Evolutionary conservation across 2,797 vertebrate species (phyloP), one percentile per base, ranked within the genome.

Genomic region (Enteromius afrohamiltoni): DNA sequence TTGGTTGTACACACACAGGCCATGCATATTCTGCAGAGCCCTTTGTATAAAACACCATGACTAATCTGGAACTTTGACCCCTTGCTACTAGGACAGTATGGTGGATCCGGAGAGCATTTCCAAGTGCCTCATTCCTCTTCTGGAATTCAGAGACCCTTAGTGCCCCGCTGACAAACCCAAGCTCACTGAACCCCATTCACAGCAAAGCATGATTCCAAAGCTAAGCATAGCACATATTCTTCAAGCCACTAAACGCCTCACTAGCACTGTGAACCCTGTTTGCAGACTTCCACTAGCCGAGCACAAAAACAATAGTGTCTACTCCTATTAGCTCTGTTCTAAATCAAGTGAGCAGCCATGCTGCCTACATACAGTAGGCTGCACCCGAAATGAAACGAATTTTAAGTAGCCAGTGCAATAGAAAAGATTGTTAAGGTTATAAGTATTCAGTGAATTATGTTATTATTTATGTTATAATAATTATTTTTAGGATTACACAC

Each of bases 31-130:
- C 69, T 13, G 60, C 47, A 80, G 47, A 40, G 82, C n/a, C 64
- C n/a, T 76, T 83, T 79, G 31, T 58, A 17, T 13, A 78, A 68
- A 23, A 45, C 47, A 47, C 37, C 64, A 70, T 85, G 77, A 82
- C 85, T 76, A 73, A 85, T 80, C 85, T 65, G 79, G 53, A 40
- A 81, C 69, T 79, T 58, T 83, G 77, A 86, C 51, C 64, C n/a
- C 71, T 64, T 58, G 6, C 73, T 65, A 81, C 51, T 37, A 73
- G 55, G 55, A 86, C 83, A 79, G 45, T 45, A n/a, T 2, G 17
- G 13, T 26, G 26, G 60, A 79, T 75, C 75, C 58, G 42, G 26
- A 31, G 40, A 74, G 42, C 49, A 77, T 65, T 85, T 65, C 49
- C 31, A 74, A 85, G 53, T 51, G 60, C 40, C 51, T 51, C 62